Evolutionary conservation across 2,113 vertebrate species (phyloP), one percentile per base, ranked within the genome.

Genomic region (Limnothrissa miodon): DNA sequence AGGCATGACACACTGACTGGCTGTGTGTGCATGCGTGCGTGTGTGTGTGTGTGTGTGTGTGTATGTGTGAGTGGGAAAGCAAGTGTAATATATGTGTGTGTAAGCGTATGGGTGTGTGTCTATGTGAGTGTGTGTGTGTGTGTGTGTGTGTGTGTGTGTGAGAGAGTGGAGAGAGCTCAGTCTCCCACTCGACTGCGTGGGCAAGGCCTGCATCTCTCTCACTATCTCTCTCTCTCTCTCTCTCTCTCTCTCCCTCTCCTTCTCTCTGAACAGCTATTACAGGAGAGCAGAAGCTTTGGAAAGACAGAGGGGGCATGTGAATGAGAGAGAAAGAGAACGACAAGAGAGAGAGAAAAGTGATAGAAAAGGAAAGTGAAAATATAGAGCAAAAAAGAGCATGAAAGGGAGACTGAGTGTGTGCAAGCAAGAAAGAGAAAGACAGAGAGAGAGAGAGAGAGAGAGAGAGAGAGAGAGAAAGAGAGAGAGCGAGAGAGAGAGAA

Each of bases 1-100:
- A 89, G 88, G 85, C 85, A 88, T 89, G 88, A 88, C 86, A 89
- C 88, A 89, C 88, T 89, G 85, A 85, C 80, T 89, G 85, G 81
- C 78, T 86, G 86, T 87, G 85, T 89, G 86, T 82, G 86, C 82
- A 82, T 45, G 82, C 56, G 85, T 48, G 83, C 59, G 83, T 10
- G 78, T 78, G 81, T 84, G 83, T 81, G 85, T 81, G 78, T 83
- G 80, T 53, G 45, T 70, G 25, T 62, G 5, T 70, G 39, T 44
- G 56, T 9, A 15, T 44, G 59, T 59, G 56, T 82, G 81, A 44
- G 81, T 66, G 80, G 48, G 48, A 19, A 51, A 51, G 48, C 17
- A 21, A 56, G 51, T 56, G 51, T 56, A 56, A 56, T 66, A 62
- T 66, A 79, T 78, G 66, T 21, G 81, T 62, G 82, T 56, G 51